A percentile compares a stretch with the other conserved stretches of the same genome.
Conservation (phyloP, 2,113 vertebrate species). For the Chelonoidis abingdonii region DNA sequence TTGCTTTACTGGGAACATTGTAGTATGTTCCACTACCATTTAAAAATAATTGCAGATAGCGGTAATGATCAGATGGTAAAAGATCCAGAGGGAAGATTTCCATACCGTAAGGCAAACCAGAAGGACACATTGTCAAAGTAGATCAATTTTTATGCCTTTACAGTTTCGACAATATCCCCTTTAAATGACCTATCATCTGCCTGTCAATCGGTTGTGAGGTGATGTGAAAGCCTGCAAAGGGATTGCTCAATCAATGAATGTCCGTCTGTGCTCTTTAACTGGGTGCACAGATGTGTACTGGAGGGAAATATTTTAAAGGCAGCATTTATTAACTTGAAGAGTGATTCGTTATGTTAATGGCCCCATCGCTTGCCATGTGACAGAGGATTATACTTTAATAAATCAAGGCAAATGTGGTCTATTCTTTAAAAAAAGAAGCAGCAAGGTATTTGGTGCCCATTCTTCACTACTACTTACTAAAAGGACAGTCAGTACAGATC, state of each 20-base stretch:
- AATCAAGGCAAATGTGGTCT: constrained; percentile 19
- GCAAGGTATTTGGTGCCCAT: not conserved
- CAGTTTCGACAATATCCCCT: not conserved
- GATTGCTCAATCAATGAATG: rapidly evolving
- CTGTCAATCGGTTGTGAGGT: not conserved
- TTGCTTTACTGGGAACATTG: not conserved
- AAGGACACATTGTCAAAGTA: not conserved
- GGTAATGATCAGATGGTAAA: not conserved
- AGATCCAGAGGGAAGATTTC: not conserved
- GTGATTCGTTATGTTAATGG: constrained; percentile 23
- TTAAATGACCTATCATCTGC: not conserved
- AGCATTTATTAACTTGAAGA: constrained; percentile 45
- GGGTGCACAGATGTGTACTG: not conserved
- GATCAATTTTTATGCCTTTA: not conserved
- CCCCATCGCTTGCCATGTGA: not conserved
- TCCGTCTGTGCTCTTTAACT: not conserved
- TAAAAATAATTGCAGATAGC: not conserved
- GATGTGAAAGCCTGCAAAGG: not conserved
- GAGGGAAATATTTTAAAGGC: constrained; percentile 30
- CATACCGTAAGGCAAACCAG: not conserved
- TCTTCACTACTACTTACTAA: constrained; percentile 27
- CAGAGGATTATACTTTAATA: constrained; percentile 45
- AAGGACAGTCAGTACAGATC: not conserved
- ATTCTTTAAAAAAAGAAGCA: not conserved
- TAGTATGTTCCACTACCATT: not conserved